phyloP scores from a whole-genome alignment of 2,888 invertebrate species.

The Empis livida region DNA sequence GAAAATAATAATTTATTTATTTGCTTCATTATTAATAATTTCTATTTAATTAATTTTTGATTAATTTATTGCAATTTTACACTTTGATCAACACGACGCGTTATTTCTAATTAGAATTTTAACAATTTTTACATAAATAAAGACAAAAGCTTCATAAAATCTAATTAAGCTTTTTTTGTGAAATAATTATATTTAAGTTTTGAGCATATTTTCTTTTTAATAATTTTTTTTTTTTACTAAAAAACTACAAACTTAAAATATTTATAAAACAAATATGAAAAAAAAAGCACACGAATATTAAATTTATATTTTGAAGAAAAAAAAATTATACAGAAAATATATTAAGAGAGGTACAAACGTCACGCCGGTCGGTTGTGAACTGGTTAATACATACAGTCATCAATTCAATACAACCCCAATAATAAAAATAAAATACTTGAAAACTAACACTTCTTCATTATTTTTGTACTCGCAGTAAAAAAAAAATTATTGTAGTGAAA shows the following conservation, averaged over 20 bases:
- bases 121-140: not conserved
- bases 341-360: conserved; percentile 36
- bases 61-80: not conserved
- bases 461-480: too few species aligned
- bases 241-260: not conserved
- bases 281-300: conserved; percentile 9
- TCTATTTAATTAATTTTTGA: not conserved
- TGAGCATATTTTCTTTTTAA: not conserved
- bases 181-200: not conserved
- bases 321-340: conserved; percentile 14
- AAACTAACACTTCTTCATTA: conserved; percentile 2
- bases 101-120: not conserved
- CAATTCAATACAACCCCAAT: conserved; percentile 26
- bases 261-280: conserved; percentile 1
- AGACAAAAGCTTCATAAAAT: not conserved
- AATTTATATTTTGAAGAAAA: conserved; percentile 11
- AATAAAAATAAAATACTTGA: conserved; percentile 1
- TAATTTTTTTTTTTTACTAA: not conserved
- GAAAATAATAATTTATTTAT: not conserved
- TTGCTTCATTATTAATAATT: not conserved
- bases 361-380: conserved; percentile 38
- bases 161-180: too few species aligned
- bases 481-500: too few species aligned
- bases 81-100: not conserved
- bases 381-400: conserved; percentile 34